A percentile compares a stretch with the other conserved stretches of the same genome.
phyloP scores from a whole-genome alignment of 2,113 vertebrate species.

The Galbula dea region DNA sequence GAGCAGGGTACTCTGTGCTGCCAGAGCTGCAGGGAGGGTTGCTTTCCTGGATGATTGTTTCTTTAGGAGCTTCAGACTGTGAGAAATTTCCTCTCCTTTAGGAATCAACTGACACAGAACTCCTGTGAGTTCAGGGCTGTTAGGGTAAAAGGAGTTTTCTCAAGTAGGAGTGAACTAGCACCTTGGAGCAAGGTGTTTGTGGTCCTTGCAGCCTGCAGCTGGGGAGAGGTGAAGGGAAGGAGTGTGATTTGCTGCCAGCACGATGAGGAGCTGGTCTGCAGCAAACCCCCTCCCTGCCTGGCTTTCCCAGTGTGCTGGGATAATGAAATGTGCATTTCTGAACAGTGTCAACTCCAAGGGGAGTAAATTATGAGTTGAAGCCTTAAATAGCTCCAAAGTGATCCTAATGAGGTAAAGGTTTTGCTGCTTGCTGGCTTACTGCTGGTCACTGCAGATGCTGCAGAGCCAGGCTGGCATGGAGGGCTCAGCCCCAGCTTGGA shows the following conservation, averaged over 20 bases:
- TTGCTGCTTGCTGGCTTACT: not conserved
- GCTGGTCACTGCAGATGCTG: not conserved
- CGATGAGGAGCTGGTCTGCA: not conserved
- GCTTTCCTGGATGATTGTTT: not conserved
- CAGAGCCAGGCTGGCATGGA: not conserved
- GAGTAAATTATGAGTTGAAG: not conserved
- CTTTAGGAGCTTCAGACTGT: not conserved
- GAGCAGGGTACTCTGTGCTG: not conserved
- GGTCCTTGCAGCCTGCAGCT: not conserved
- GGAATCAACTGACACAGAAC: not conserved
- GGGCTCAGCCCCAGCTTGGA: not conserved
- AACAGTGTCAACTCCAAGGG: not conserved
- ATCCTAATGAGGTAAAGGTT: not conserved
- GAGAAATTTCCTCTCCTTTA: not conserved
- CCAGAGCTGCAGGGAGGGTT: not conserved
- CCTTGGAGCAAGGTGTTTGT: not conserved
- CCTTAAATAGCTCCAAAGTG: not conserved
- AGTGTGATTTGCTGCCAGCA: not conserved
- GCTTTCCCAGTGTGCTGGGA: not conserved
- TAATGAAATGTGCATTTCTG: not conserved
- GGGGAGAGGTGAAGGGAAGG: not conserved
- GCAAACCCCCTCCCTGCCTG: not conserved
- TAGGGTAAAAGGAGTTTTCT: not conserved
- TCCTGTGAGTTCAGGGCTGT: not conserved
- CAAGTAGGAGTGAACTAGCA: not conserved